A percentile compares a stretch with the other conserved stretches of the same genome.
Conservation (phyloP, 2,113 vertebrate species). For the Ptychochromis oligacanthus region DNA sequence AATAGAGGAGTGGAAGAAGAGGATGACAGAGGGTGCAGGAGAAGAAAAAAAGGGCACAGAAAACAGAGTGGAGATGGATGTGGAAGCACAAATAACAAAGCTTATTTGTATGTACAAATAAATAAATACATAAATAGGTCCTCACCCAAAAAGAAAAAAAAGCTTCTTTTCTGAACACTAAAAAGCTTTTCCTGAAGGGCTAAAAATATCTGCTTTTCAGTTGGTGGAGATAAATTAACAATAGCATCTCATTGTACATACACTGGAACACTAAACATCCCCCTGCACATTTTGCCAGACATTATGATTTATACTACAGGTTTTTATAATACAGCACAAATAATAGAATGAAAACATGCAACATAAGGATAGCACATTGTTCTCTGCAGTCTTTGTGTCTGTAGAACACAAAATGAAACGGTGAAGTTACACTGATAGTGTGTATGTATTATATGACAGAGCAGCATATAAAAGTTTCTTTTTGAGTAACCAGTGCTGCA, state of each 20-base stretch:
- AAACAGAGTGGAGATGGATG: background rate
- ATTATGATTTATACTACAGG: background rate
- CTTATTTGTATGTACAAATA: background rate
- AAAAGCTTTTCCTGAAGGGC: background rate
- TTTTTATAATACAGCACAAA: background rate
- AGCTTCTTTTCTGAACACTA: background rate
- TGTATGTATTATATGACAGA: background rate
- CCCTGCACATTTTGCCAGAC: background rate
- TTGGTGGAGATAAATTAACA: background rate
- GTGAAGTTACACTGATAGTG: background rate
- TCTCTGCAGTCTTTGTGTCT: background rate
- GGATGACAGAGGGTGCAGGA: background rate
- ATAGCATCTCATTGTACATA: background rate
- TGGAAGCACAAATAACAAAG: background rate
- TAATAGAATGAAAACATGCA: background rate
- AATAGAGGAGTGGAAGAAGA: background rate
- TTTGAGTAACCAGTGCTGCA: background rate
- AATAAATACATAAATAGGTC: background rate
- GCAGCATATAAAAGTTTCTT: background rate
- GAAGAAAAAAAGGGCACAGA: background rate
- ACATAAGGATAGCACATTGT: background rate
- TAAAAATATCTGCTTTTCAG: background rate
- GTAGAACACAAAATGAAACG: background rate
- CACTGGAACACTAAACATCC: background rate
- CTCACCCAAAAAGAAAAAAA: no score